Conservation (phyloP, 2,888 invertebrate species). For the Monochamus alternatus region DNA sequence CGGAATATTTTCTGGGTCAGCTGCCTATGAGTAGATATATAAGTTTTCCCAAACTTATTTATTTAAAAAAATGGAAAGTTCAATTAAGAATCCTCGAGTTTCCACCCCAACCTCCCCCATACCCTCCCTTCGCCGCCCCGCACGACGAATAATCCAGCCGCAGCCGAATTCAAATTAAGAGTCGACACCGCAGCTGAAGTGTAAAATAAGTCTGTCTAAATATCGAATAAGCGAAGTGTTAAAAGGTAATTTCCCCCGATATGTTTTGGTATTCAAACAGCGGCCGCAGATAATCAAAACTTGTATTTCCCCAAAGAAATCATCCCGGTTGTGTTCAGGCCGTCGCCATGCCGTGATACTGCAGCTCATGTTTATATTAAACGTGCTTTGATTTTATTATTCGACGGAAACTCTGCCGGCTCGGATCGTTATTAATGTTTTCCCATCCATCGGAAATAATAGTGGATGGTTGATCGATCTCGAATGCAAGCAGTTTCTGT, state of each 20-base stretch:
- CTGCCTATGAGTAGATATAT: too few relatives aligned
- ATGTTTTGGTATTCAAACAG: conserved; percentile 64
- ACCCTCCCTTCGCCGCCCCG: too few relatives aligned
- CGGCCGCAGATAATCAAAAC: conserved; percentile 67
- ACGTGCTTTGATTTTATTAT: conserved; percentile 60
- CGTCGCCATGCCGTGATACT: conserved; percentile 44
- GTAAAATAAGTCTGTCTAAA: conserved; percentile 60
- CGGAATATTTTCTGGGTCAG: too few relatives aligned
- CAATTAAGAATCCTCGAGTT: too few relatives aligned
- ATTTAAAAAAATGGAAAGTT: too few relatives aligned
- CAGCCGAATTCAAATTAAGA: conserved; percentile 8
- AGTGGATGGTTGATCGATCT: not conserved
- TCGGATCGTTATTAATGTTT: not conserved
- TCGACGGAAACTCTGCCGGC: not conserved
- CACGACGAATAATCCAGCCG: too few relatives aligned
- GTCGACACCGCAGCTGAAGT: conserved; percentile 44
- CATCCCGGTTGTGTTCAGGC: conserved; percentile 56
- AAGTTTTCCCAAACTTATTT: too few relatives aligned
- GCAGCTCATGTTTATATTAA: conserved; percentile 58
- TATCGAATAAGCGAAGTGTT: conserved; percentile 64
- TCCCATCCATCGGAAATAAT: not conserved
- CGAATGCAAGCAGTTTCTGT: not conserved
- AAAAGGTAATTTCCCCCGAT: conserved; percentile 63
- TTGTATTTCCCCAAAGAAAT: conserved; percentile 71
- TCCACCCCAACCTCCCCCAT: too few relatives aligned